These are phyloP conservation scores for Hypomecis atomaria DNA, from an alignment of 2,888 invertebrate species.

Conservation along the genomic window DNA sequence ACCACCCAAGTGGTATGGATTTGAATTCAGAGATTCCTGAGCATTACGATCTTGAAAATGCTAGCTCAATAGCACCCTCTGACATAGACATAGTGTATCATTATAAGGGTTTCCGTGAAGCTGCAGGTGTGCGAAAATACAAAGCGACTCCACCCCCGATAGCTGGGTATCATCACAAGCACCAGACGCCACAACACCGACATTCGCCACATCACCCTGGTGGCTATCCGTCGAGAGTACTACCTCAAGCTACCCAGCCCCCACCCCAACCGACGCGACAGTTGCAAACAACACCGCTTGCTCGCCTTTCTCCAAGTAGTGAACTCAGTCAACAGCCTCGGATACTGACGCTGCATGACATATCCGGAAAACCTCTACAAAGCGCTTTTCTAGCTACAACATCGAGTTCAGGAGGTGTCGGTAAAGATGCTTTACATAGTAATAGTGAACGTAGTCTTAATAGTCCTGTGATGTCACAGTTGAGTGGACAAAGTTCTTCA, in stretches of 20 bases:
- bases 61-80: conserved; percentile 98
- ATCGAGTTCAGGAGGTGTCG: conserved; percentile 94
- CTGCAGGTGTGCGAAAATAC: conserved; percentile 92
- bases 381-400: conserved; percentile 95
- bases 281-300: conserved; percentile 95
- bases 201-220: conserved; percentile 91
- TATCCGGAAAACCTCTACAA: conserved; percentile 96
- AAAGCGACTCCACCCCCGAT: conserved; percentile 94
- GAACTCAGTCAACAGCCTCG: conserved; percentile 96
- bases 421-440: conserved; percentile 94
- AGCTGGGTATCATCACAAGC: conserved; percentile 91
- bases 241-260: conserved; percentile 88
- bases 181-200: conserved; percentile 89
- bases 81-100: conserved; percentile 98
- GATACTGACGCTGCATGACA: conserved; percentile 96
- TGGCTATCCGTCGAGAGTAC: conserved; percentile 89
- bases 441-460: conserved; percentile 96
- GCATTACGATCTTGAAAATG: conserved; percentile 98
- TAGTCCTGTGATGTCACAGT: conserved; percentile 96
- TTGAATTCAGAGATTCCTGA: conserved; percentile 93
- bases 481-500: conserved; percentile 94
- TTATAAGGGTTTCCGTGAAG: conserved; percentile 96
- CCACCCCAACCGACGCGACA: conserved; percentile 87
- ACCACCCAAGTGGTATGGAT: conserved; percentile 90
- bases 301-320: conserved; percentile 95